Conservation (phyloP, 2,797 vertebrate genomes). For the Halcyon smyrnensis region DNA sequence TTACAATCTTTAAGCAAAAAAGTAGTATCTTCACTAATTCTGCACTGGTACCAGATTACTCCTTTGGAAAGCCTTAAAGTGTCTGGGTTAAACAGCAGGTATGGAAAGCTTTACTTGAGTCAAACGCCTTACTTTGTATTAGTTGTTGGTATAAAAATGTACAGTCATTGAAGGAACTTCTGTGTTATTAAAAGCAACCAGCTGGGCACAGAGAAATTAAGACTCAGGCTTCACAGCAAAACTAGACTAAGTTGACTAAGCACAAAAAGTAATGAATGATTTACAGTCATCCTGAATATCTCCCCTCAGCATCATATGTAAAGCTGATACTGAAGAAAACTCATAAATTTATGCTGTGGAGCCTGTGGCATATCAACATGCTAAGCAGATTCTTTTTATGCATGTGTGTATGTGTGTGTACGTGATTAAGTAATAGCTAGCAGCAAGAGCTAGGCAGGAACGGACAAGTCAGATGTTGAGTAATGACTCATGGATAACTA, state of each 20-base stretch:
- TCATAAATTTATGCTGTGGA: not conserved
- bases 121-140: not conserved
- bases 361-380: not conserved
- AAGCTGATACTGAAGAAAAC: not conserved
- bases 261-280: not conserved
- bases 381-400: not conserved
- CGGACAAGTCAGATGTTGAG: not conserved
- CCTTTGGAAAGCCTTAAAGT: not conserved
- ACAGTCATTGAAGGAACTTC: not conserved
- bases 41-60: not conserved
- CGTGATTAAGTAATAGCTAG: not conserved
- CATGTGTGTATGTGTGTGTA: not conserved
- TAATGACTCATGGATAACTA: not conserved
- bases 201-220: not conserved
- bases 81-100: not conserved
- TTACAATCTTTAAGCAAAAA: not conserved
- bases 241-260: rapidly evolving
- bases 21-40: not conserved
- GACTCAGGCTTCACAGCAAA: not conserved
- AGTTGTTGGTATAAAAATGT: not conserved
- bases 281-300: not conserved
- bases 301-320: not conserved
- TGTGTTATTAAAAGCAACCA: not conserved
- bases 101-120: not conserved
- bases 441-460: not conserved